Evolutionary conservation across 2,113 vertebrate genomes (phyloP), one percentile per base, ranked within the genome.

Genomic region (Apteryx owenii): DNA sequence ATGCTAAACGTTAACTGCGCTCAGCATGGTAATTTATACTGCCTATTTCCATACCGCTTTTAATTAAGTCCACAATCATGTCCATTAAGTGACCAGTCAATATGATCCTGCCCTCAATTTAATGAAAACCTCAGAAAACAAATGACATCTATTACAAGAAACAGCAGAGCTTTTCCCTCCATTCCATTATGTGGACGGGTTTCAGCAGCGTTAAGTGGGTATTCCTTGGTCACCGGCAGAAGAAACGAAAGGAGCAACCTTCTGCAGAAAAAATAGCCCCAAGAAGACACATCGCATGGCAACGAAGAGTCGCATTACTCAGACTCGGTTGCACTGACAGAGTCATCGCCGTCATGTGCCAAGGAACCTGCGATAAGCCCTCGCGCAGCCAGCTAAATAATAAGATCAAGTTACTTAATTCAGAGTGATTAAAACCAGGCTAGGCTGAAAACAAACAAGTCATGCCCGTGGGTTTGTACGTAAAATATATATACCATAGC

Each of bases 391-490:
- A 3, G 93, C 85, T 95, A 42, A 91, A 62, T 83, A 95, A 73
- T 94, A 80, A 94, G 96, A 97, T 97, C 96, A 88, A 60, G 84
- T 85, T 96, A 91, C 97, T 96, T 96, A 97, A 97, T 94, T 92
- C 93, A 83, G 85, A 93, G 73, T 77, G 87, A 95, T 96, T 96
- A 95, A 96, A 96, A 65, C 31, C 85, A 91, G 92, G 89, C 83
- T 62, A 70, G 61, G 22, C 58, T 66, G 66, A 77, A 85, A 93
- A 71, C 80, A 94, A 95, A 61, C 12, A 21, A 75, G 53, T 36
- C 46, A 11, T 1, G 21, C 51, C 66, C 2, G 0, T 26, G 33
- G 12, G 40, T 40, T 50, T 83, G 29, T 11, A 4, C 1, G 1
- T 81, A 50, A 89, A 71, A 68, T 6, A 69, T 1, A 2, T 15